phyloP scores from a whole-genome alignment of 2,797 vertebrate species.

The Chanos chanos region DNA sequence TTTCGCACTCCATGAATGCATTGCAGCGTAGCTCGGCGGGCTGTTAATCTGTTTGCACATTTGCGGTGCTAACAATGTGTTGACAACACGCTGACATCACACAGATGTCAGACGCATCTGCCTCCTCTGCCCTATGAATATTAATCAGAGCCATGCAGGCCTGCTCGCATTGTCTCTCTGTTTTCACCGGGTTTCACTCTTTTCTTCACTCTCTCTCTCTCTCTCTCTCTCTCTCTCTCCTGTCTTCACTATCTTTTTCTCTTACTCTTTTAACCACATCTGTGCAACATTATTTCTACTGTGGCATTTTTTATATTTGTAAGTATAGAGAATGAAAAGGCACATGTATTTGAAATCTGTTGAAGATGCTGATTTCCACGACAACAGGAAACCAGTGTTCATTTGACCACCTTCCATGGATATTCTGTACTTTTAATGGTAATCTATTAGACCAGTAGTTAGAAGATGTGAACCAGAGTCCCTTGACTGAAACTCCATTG shows the following conservation, averaged over 20 bases:
- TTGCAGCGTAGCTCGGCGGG: conserved; percentile 42
- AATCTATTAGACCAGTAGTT: no score
- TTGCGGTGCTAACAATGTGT: conserved; percentile 73
- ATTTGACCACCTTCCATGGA: no score
- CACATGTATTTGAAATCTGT: no score
- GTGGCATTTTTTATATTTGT: no score
- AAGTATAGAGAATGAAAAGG: no score
- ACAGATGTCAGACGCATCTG: conserved; percentile 79
- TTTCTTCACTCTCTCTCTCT: conserved; percentile 11
- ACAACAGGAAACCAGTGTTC: no score
- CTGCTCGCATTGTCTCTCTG: conserved; percentile 26
- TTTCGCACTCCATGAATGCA: conserved; percentile 58
- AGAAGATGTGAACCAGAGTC: no score
- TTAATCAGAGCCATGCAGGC: conserved; percentile 46
- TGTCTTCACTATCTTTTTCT: conserved; percentile 17
- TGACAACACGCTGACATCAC: conserved; percentile 77
- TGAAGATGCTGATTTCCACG: no score
- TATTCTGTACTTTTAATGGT: no score
- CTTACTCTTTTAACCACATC: not conserved
- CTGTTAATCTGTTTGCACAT: conserved; percentile 69
- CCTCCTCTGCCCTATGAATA: conserved; percentile 60
- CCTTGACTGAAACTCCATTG: no score
- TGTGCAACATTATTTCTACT: no score
- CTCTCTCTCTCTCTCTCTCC: conserved; percentile 5
- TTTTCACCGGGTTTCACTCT: conserved; percentile 33